Evolutionary conservation across 92 coral and sea anemone species (phyloP).

Genomic region (Desmophyllum pertusum): DNA sequence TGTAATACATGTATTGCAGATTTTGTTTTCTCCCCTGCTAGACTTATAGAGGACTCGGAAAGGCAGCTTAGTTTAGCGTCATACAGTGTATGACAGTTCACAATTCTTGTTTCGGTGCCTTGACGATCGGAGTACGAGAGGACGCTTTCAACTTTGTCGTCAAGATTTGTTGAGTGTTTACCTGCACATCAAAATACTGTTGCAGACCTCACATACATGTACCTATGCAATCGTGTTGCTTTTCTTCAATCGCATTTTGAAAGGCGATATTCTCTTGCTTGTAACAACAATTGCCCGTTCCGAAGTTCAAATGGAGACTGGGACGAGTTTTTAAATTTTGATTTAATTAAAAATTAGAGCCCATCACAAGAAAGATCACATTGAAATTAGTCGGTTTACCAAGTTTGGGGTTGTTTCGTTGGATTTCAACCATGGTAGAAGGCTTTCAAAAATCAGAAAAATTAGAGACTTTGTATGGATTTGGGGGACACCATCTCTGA

Average conservation of each 20-base stretch:
- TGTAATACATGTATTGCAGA: neutral
- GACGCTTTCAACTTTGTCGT: slow-evolving; percentile 25
- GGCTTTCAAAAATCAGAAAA: too few relatives aligned
- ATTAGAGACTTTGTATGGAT: too few relatives aligned
- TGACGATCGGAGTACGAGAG: slow-evolving; percentile 38
- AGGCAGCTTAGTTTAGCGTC: slow-evolving; percentile 22
- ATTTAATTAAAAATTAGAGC: too few relatives aligned
- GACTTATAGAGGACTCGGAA: too few relatives aligned
- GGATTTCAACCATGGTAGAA: too few relatives aligned
- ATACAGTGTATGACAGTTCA: slow-evolving; percentile 40
- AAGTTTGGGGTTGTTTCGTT: too few relatives aligned
- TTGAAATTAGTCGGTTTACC: too few relatives aligned
- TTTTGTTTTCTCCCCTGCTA: too few relatives aligned
- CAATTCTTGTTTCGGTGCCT: slow-evolving; percentile 55
- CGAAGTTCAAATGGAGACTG: too few relatives aligned
- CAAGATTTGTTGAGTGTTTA: slow-evolving; percentile 38
- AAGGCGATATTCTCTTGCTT: neutral
- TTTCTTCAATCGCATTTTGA: slow-evolving; percentile 34
- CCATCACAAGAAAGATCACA: too few relatives aligned
- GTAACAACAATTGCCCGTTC: slow-evolving; percentile 15
- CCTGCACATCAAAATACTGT: slow-evolving; percentile 29
- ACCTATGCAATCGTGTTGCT: slow-evolving; percentile 31
- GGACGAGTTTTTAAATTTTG: too few relatives aligned
- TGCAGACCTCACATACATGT: slow-evolving; percentile 26
- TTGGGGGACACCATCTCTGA: too few relatives aligned